Evolutionary conservation across 2,113 vertebrate species (phyloP).

Genomic region (human): GRCh38 chr18:50711001-50711500

Average conservation of each 20-base stretch:
- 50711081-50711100: neutral
- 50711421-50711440: neutral
- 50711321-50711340: fast-evolving
- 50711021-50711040: neutral
- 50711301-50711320: neutral
- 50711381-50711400: neutral
- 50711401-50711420: neutral
- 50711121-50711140: neutral
- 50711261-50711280: neutral
- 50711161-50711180: neutral
- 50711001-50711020: fast-evolving
- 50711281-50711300: neutral
- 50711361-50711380: fast-evolving
- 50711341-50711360: neutral
- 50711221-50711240: constrained; percentile 36
- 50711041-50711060: neutral
- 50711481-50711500: neutral
- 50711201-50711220: constrained; percentile 22
- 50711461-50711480: neutral
- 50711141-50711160: neutral
- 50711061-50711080: neutral
- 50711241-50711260: constrained; percentile 47
- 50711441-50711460: neutral
- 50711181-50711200: neutral
- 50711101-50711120: neutral